Conservation (phyloP, 1,140 invertebrate species). For the Olivierus martensii region DNA sequence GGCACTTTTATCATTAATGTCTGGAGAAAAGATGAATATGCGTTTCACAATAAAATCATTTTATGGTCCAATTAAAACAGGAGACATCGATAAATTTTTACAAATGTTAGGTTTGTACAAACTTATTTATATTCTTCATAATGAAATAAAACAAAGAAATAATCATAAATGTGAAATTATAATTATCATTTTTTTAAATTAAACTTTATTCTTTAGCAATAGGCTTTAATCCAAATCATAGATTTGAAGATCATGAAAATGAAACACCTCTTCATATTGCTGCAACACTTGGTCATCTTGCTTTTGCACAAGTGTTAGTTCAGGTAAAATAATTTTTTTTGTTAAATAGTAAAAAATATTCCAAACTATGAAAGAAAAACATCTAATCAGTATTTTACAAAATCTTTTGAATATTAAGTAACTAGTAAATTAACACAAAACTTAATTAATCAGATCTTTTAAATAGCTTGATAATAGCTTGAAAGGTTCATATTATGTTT, state of each 20-base stretch:
- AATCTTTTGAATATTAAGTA: no score
- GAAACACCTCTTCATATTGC: conserved; percentile 66
- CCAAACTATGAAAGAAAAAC: background rate
- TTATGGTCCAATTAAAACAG: conserved; percentile 32
- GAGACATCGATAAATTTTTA: conserved; percentile 52
- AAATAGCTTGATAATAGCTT: no score
- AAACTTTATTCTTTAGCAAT: background rate
- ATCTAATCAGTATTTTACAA: no score
- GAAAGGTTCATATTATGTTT: no score
- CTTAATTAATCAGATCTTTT: no score
- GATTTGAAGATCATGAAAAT: conserved; percentile 47
- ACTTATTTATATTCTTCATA: background rate
- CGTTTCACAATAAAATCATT: conserved; percentile 28
- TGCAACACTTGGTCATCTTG: conserved; percentile 45
- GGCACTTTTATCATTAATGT: conserved; percentile 13
- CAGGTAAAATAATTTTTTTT: conserved; percentile 24
- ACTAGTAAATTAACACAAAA: no score
- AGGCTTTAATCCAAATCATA: conserved; percentile 50
- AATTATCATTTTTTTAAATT: conserved; percentile 28
- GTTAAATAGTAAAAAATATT: background rate
- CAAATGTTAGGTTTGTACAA: conserved; percentile 32
- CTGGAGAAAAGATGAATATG: conserved; percentile 6
- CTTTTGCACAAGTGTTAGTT: conserved; percentile 50
- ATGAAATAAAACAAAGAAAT: background rate
- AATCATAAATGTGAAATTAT: background rate